phyloP scores from a whole-genome alignment of 2,888 invertebrate genomes.

The Hoplodrina blanda region DNA sequence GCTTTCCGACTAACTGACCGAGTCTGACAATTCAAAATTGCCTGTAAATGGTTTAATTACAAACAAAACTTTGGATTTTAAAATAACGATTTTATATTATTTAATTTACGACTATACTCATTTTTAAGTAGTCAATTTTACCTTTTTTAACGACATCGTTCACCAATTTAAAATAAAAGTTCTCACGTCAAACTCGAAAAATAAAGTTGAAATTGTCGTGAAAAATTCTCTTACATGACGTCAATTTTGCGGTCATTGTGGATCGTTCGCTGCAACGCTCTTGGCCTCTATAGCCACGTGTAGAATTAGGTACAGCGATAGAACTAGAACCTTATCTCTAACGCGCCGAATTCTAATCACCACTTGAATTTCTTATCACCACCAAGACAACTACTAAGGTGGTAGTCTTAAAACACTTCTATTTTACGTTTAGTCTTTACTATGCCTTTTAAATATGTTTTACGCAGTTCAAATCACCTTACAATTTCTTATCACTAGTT shows the following conservation, averaged over 20 bases:
- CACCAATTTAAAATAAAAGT: too few relatives aligned
- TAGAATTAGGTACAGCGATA: slow-evolving; percentile 75
- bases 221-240: slow-evolving; percentile 46
- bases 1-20: too few relatives aligned
- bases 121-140: too few relatives aligned
- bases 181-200: too few relatives aligned
- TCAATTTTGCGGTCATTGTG: slow-evolving; percentile 64
- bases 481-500: background rate
- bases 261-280: slow-evolving; percentile 67
- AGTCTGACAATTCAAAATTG: too few relatives aligned
- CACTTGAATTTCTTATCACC: slow-evolving; percentile 36
- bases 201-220: too few relatives aligned
- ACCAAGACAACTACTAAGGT: background rate
- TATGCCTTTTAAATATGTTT: too few relatives aligned
- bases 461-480: background rate
- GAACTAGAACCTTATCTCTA: slow-evolving; percentile 73
- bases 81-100: too few relatives aligned
- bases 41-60: too few relatives aligned
- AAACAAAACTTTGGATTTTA: too few relatives aligned
- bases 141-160: too few relatives aligned
- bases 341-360: slow-evolving; percentile 62
- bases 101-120: too few relatives aligned
- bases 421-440: background rate
- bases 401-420: background rate
- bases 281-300: slow-evolving; percentile 73